phyloP scores from a whole-genome alignment of 2,888 invertebrate species.

The Blastobasis adustella region DNA sequence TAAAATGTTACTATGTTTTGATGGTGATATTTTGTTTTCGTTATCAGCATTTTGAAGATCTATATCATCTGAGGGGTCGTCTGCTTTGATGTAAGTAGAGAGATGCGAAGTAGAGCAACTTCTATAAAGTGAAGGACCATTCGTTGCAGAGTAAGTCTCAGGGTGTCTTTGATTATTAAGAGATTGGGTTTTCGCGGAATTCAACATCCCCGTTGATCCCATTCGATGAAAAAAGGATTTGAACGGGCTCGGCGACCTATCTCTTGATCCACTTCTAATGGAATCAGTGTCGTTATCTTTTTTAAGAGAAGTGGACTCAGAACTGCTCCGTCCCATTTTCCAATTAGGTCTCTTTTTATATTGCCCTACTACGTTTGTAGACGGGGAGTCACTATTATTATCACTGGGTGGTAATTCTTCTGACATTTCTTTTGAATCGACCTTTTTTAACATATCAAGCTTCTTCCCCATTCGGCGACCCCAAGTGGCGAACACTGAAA shows the following conservation, averaged over 20 bases:
- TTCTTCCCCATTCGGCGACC: constrained; percentile 86
- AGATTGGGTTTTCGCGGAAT: constrained; percentile 71
- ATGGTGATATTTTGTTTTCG: constrained; percentile 49
- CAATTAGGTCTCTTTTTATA: constrained; percentile 74
- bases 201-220: constrained; percentile 85
- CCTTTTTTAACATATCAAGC: constrained; percentile 81
- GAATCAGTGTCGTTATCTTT: constrained; percentile 66
- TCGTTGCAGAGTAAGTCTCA: constrained; percentile 56
- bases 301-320: constrained; percentile 60
- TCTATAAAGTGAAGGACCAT: constrained; percentile 76
- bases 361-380: constrained; percentile 48
- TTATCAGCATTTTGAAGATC: constrained; percentile 74
- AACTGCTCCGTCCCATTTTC: constrained; percentile 75
- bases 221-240: constrained; percentile 84
- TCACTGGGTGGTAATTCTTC: constrained; percentile 43
- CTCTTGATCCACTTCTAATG: constrained; percentile 62
- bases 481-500: constrained; percentile 81
- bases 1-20: constrained; percentile 41
- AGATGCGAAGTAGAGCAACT: constrained; percentile 86
- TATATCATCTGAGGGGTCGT: constrained; percentile 86
- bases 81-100: constrained; percentile 84
- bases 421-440: constrained; percentile 75
- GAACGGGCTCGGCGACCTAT: constrained; percentile 78
- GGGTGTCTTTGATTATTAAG: constrained; percentile 48
- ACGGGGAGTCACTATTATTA: constrained; percentile 42